Evolutionary conservation across 1,140 invertebrate genomes (phyloP).

Genomic region (Megalopta genalis): DNA sequence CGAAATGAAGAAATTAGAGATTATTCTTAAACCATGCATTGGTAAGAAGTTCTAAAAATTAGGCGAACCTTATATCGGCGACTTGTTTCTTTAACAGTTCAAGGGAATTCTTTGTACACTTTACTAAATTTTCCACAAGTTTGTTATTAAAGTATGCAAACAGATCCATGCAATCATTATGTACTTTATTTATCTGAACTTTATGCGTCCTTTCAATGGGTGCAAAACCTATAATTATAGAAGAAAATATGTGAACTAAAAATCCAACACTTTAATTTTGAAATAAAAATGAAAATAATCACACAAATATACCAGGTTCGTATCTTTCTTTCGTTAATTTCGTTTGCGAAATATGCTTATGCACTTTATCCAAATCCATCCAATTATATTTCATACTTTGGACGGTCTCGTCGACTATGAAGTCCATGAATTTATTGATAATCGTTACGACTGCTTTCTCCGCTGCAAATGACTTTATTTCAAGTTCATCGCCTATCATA

Average conservation of each 20-base stretch:
- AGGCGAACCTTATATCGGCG: constrained; percentile 51
- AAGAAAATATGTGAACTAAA: constrained; percentile 17
- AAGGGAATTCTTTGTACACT: constrained; percentile 85
- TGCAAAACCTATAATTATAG: constrained; percentile 79
- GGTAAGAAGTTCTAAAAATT: neutral
- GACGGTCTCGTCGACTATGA: constrained; percentile 75
- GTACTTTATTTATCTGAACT: constrained; percentile 82
- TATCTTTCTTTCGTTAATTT: constrained; percentile 78
- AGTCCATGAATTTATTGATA: constrained; percentile 85
- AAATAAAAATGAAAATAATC: neutral
- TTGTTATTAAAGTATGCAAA: constrained; percentile 88
- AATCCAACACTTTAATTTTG: neutral
- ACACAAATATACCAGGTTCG: constrained; percentile 78
- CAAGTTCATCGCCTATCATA: constrained; percentile 75
- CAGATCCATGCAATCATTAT: constrained; percentile 87
- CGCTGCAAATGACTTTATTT: constrained; percentile 82
- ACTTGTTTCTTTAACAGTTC: constrained; percentile 84
- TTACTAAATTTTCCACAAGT: constrained; percentile 85
- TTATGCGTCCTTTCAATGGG: constrained; percentile 82
- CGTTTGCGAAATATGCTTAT: constrained; percentile 81
- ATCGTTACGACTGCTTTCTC: constrained; percentile 86
- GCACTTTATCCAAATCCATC: constrained; percentile 83
- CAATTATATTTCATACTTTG: constrained; percentile 83
- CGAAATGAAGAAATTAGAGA: constrained; percentile 5
- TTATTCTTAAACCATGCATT: neutral